A percentile compares a stretch with the other conserved stretches of the same genome.
These are phyloP conservation scores for Celastrina argiolus DNA, from an alignment of 2,888 invertebrate species.

Conservation along the genomic window DNA sequence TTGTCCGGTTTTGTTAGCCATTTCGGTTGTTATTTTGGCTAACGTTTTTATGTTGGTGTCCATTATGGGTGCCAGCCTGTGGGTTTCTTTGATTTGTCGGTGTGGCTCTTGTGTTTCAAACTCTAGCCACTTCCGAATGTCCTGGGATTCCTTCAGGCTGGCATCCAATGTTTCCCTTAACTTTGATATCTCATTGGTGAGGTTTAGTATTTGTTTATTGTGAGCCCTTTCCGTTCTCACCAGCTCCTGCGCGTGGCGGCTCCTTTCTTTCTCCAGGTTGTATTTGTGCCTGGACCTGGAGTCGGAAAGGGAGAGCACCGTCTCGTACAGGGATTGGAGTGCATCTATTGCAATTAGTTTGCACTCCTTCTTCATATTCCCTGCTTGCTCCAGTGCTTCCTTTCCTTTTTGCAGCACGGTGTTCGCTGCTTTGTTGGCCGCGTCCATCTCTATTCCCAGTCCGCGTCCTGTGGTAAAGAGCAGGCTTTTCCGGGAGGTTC, in stretches of 20 bases:
- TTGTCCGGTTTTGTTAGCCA: background rate
- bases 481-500: background rate
- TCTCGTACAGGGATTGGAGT: conserved; percentile 31
- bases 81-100: background rate
- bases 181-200: background rate
- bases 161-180: background rate
- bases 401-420: conserved; percentile 29
- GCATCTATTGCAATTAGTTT: conserved; percentile 28
- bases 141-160: background rate
- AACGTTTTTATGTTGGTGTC: background rate
- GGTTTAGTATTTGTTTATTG: background rate
- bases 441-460: conserved; percentile 31
- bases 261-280: conserved; percentile 26
- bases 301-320: too few relatives aligned
- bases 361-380: conserved; percentile 34
- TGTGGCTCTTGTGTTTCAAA: background rate
- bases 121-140: background rate
- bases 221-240: conserved; percentile 3
- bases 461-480: conserved; percentile 15
- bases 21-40: background rate
- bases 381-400: conserved; percentile 30
- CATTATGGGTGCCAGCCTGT: background rate
- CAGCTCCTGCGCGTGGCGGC: conserved; percentile 19
- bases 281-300: conserved; percentile 29
- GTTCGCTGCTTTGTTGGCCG: conserved; percentile 31